Evolutionary conservation across 2,113 vertebrate genomes (phyloP), one percentile per base, ranked within the genome.

Genomic region (Oreochromis spilurus): DNA sequence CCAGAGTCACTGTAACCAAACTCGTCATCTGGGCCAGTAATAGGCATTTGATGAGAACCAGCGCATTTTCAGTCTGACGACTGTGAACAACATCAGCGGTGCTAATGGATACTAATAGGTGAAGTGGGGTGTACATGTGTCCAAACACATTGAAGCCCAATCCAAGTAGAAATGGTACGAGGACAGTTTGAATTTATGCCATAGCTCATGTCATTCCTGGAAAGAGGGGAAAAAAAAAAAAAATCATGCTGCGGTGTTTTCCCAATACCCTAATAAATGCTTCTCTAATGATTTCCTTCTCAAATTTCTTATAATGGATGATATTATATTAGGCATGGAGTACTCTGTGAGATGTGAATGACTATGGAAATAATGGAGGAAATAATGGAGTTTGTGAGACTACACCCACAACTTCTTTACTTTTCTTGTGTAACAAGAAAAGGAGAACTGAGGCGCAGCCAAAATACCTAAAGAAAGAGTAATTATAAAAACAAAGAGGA

Each of bases 271-370:
- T 50, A 77, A 77, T 77, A 50, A 53, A 21, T 62, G 54, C n/a
- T 50, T 50, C 16, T 75, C 67, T 91, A 94, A 93, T 87, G 81
- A 89, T 86, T 93, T 94, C 88, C 93, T 93, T 91, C 93, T 95
- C 93, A 85, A 88, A 93, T 95, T 70, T 90, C 92, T 60, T 50
- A 29, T 81, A 89, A 88, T 93, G 81, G 91, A 89, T 52, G 21
- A 79, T 92, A 90, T 91, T 57, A 70, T 78, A 90, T 94, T 88
- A 93, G 79, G 45, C 53, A 45, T 48, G 29, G 52, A 60, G 17
- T 50, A 26, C 45, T 79, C 50, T n/a, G 67, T 54, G 60, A 67
- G 38, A 90, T 77, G 55, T 78, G 60, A 84, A 87, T 48, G 85
- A 70, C 70, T 88, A 19, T 19, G 67, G 36, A 55, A 67, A 87